phyloP scores from a whole-genome alignment of 2,797 vertebrate species.

The Trachops cirrhosus region DNA sequence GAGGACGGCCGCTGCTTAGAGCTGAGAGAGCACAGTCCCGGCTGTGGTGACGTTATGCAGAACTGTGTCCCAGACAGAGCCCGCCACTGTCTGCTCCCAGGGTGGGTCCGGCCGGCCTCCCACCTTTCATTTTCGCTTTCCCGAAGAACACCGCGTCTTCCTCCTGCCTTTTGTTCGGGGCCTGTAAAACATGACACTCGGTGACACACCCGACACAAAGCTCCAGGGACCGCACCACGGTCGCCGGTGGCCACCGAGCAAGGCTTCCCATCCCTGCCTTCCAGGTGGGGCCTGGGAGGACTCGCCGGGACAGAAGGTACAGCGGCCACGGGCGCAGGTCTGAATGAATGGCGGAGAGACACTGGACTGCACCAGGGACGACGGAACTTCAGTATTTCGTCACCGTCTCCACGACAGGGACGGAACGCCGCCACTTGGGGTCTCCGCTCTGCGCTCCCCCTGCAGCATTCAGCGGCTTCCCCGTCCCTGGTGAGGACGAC shows the following conservation, averaged over 20 bases:
- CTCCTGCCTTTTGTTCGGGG: not conserved
- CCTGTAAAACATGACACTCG: not conserved
- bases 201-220: not conserved
- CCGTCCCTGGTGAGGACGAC: not conserved
- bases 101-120: not conserved
- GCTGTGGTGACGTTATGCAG: not conserved
- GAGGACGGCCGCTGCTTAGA: not conserved
- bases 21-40: not conserved
- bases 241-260: not conserved
- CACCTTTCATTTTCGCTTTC: not conserved
- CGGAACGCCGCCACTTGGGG: too few relatives aligned
- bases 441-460: not conserved
- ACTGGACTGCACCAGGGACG: not conserved
- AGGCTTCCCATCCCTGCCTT: not conserved
- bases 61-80: not conserved
- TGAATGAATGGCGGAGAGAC: too few relatives aligned
- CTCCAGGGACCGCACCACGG: not conserved
- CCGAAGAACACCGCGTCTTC: not conserved
- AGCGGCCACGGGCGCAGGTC: not conserved
- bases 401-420: not conserved
- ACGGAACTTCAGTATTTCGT: not conserved
- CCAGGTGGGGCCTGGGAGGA: not conserved
- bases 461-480: not conserved
- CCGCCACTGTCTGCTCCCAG: too few relatives aligned
- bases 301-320: not conserved